Evolutionary conservation across 2,113 vertebrate genomes (phyloP).

Genomic region (Gallinago paraguaiae): DNA sequence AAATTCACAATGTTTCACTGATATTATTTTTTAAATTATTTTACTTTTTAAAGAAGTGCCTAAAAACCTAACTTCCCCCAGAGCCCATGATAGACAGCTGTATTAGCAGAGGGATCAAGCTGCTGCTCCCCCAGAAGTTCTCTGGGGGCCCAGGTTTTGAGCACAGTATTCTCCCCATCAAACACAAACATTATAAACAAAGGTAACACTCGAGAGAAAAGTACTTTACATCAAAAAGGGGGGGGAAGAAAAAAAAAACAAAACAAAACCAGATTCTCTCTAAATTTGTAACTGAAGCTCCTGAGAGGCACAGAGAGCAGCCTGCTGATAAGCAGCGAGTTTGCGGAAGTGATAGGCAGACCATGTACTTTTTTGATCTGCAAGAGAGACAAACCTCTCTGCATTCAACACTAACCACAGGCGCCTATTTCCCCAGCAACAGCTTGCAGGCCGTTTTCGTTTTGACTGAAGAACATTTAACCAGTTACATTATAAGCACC

Average conservation of each 20-base stretch:
- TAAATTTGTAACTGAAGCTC: not conserved
- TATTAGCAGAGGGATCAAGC: not conserved
- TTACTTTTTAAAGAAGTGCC: not conserved
- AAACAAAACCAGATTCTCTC: not conserved
- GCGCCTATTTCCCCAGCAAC: conserved; percentile 57
- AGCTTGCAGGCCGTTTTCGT: conserved; percentile 8
- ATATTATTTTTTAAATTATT: not conserved
- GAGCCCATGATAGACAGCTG: not conserved
- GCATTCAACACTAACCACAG: conserved; percentile 54
- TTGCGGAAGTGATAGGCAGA: not conserved
- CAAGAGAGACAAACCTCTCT: conserved; percentile 16
- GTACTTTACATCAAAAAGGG: not conserved
- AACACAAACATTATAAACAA: not conserved
- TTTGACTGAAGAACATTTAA: conserved; percentile 28
- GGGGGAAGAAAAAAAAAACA: not conserved
- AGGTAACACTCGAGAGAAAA: not conserved
- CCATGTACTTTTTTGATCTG: conserved; percentile 22
- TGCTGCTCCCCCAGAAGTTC: not conserved
- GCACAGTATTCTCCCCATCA: not conserved
- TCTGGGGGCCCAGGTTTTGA: not conserved
- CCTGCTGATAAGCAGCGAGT: not conserved
- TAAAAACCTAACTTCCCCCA: not conserved
- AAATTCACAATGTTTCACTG: not conserved
- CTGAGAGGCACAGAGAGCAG: not conserved
- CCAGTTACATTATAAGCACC: not conserved